phyloP scores from a whole-genome alignment of 2,113 vertebrate species.

The Chloroceryle aenea region DNA sequence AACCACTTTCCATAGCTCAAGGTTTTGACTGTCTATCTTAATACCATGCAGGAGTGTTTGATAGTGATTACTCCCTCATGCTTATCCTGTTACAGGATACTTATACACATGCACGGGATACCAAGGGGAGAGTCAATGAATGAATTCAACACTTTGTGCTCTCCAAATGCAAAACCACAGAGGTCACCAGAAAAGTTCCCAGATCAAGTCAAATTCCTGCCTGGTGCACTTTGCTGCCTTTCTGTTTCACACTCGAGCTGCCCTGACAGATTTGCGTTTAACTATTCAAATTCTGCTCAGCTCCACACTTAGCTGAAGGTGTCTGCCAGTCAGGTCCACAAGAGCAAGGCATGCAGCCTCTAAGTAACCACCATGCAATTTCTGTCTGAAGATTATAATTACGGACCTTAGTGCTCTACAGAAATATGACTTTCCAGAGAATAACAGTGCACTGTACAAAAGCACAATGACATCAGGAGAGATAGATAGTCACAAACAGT shows the following conservation, averaged over 20 bases:
- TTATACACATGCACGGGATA: neutral
- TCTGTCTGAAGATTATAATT: neutral
- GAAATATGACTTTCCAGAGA: slow-evolving; percentile 44
- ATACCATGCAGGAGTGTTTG: neutral
- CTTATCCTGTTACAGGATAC: slow-evolving; percentile 66
- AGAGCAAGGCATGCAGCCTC: neutral
- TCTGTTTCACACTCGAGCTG: neutral
- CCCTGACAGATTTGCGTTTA: neutral
- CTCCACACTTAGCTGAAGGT: neutral
- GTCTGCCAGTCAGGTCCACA: neutral
- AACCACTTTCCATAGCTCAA: slow-evolving; percentile 43
- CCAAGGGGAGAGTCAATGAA: neutral
- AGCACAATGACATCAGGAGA: slow-evolving; percentile 52
- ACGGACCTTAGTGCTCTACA: neutral
- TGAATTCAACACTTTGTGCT: neutral
- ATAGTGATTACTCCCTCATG: slow-evolving; percentile 59
- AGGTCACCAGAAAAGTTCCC: neutral
- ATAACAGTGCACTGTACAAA: slow-evolving; percentile 9
- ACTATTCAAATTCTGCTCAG: neutral
- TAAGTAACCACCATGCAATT: neutral
- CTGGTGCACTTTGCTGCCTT: neutral
- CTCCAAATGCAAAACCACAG: neutral
- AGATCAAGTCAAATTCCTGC: neutral
- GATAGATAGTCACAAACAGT: slow-evolving; percentile 6
- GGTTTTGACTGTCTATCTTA: slow-evolving; percentile 36